These are phyloP conservation scores for Oscheius onirici DNA, from an alignment of 2,888 invertebrate genomes.

Conservation along the genomic window DNA sequence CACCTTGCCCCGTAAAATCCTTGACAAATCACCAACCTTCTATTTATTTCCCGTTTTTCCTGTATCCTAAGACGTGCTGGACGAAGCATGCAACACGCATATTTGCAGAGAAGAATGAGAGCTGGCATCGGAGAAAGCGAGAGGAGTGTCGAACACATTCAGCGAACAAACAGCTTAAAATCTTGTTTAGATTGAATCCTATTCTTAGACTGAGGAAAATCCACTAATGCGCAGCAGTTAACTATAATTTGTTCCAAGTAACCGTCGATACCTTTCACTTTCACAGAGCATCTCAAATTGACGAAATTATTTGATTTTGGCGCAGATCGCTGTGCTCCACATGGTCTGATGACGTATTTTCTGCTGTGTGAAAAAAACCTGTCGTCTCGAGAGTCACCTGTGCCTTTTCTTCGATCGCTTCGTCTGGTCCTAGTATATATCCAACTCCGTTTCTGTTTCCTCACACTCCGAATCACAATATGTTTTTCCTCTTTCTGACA, in stretches of 20 bases:
- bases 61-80: not conserved
- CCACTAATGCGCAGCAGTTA: too few species aligned
- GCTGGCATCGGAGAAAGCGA: constrained; percentile 16
- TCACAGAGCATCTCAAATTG: not conserved
- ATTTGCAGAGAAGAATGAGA: constrained; percentile 27
- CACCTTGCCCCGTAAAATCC: not conserved
- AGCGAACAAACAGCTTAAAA: constrained; percentile 1
- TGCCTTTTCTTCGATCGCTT: not conserved
- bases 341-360: constrained; percentile 23
- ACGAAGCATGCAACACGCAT: constrained; percentile 27
- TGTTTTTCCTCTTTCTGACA: too few species aligned
- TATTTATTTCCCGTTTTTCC: constrained; percentile 16
- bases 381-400: constrained; percentile 22
- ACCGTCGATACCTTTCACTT: not conserved
- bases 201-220: too few species aligned
- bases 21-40: constrained; percentile 9
- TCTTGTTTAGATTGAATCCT: too few species aligned
- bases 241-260: not conserved
- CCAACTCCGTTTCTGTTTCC: not conserved
- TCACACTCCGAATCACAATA: too few species aligned
- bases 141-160: constrained; percentile 11
- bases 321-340: not conserved
- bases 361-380: constrained; percentile 18
- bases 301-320: not conserved
- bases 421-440: constrained; percentile 1